Conservation (phyloP, 2,797 vertebrate species). For the Gambelia wislizenii region DNA sequence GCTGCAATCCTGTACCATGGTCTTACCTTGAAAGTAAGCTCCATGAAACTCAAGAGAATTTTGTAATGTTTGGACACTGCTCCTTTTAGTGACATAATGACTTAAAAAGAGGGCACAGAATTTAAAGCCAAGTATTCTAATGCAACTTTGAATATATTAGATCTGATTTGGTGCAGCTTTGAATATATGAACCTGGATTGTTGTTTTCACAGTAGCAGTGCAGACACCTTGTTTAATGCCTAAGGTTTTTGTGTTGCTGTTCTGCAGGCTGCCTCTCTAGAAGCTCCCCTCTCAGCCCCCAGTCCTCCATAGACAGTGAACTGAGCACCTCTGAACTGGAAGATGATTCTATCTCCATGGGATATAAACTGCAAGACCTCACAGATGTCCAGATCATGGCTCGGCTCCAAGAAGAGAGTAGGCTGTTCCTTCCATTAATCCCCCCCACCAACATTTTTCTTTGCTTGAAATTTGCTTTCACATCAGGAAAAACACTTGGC, state of each 20-base stretch:
- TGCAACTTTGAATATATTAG: background rate
- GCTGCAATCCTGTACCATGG: background rate
- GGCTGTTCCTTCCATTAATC: slow-evolving; percentile 66
- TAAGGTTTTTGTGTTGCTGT: slow-evolving; percentile 45
- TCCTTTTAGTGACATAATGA: background rate
- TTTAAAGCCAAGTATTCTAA: background rate
- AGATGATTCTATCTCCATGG: slow-evolving; percentile 95
- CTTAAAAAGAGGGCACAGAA: background rate
- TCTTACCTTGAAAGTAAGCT: too few relatives aligned
- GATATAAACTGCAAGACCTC: slow-evolving; percentile 97
- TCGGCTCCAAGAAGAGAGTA: slow-evolving; percentile 98
- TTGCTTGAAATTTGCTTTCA: background rate
- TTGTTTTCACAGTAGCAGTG: background rate
- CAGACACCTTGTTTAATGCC: background rate
- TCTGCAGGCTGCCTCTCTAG: slow-evolving; percentile 83
- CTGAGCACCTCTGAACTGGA: slow-evolving; percentile 91
- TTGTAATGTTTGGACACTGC: background rate
- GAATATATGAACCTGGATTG: background rate
- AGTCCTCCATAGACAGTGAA: slow-evolving; percentile 96
- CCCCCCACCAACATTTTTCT: background rate
- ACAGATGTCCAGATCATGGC: slow-evolving; percentile 99
- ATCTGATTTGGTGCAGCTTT: background rate
- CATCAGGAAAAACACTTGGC: background rate
- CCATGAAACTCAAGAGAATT: background rate
- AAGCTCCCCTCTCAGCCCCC: slow-evolving; percentile 89